These are phyloP conservation scores for Lagria hirta DNA, from an alignment of 2,888 invertebrate genomes.

Conservation along the genomic window DNA sequence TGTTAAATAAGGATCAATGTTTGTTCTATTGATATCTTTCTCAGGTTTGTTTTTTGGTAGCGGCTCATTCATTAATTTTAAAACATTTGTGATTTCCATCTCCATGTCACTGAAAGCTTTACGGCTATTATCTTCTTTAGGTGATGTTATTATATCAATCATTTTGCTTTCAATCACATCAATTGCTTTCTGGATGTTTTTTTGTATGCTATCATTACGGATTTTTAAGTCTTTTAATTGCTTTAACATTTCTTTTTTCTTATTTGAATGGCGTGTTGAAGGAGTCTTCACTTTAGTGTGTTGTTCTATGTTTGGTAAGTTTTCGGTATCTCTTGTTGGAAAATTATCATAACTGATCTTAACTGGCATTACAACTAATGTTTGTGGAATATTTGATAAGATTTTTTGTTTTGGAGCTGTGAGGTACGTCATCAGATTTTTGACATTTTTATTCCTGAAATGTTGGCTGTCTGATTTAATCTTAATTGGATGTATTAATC, in stretches of 20 bases:
- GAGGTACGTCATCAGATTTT: conserved; percentile 22
- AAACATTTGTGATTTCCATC: conserved; percentile 41
- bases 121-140: conserved; percentile 28
- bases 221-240: conserved; percentile 32
- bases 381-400: conserved; percentile 13
- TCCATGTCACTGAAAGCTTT: conserved; percentile 43
- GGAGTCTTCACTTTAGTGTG: not conserved
- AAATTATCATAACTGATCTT: conserved; percentile 38
- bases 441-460: conserved; percentile 21
- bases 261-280: no score
- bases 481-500: conserved; percentile 32
- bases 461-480: conserved; percentile 4
- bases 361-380: conserved; percentile 40
- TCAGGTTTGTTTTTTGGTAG: conserved; percentile 15
- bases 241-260: conserved; percentile 30
- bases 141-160: conserved; percentile 37
- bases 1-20: no score
- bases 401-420: conserved; percentile 8
- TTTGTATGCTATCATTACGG: conserved; percentile 37
- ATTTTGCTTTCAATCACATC: conserved; percentile 43
- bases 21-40: not conserved
- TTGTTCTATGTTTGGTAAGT: not conserved
- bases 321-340: conserved; percentile 11
- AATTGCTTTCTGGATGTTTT: conserved; percentile 43
- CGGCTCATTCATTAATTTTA: conserved; percentile 36